Percentiles rank a stretch among this genome's conserved stretches.
These are phyloP conservation scores for Orthosia gracilis DNA, from an alignment of 2,888 invertebrate genomes.

Conservation along the genomic window DNA sequence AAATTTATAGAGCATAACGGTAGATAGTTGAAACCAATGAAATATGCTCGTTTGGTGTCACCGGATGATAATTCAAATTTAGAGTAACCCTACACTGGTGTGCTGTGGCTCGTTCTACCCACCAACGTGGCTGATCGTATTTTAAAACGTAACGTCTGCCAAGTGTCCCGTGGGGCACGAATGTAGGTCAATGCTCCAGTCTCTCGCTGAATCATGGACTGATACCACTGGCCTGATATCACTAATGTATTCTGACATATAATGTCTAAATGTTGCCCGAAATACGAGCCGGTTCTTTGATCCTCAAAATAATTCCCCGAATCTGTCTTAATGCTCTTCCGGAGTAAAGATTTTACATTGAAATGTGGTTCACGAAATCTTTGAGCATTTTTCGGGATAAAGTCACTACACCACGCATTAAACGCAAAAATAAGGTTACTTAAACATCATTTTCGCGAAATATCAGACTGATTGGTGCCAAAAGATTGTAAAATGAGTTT, in stretches of 20 bases:
- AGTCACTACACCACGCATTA: background rate
- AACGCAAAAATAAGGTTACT: background rate
- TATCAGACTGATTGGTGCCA: background rate
- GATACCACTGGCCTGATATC: conserved; percentile 60
- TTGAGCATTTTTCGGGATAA: conserved; percentile 14
- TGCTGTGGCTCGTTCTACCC: conserved; percentile 40
- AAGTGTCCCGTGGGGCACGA: conserved; percentile 80
- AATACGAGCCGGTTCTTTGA: conserved; percentile 55
- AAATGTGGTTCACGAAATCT: conserved; percentile 22
- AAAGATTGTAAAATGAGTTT: conserved; percentile 3
- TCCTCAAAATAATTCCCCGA: conserved; percentile 41
- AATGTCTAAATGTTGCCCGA: conserved; percentile 58
- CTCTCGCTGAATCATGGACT: conserved; percentile 69
- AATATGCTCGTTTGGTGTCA: conserved; percentile 41
- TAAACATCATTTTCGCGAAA: background rate
- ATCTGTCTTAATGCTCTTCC: conserved; percentile 40
- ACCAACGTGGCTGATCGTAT: conserved; percentile 75
- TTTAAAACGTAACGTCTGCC: conserved; percentile 83
- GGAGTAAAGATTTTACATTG: conserved; percentile 32
- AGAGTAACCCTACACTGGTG: conserved; percentile 65
- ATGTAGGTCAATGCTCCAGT: conserved; percentile 90
- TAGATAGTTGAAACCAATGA: conserved; percentile 19
- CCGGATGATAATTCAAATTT: conserved; percentile 64
- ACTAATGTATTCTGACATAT: conserved; percentile 47
- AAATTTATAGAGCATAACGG: conserved; percentile 37